These are phyloP conservation scores for Wasmannia auropunctata DNA, from an alignment of 1,140 invertebrate species.

Conservation along the genomic window DNA sequence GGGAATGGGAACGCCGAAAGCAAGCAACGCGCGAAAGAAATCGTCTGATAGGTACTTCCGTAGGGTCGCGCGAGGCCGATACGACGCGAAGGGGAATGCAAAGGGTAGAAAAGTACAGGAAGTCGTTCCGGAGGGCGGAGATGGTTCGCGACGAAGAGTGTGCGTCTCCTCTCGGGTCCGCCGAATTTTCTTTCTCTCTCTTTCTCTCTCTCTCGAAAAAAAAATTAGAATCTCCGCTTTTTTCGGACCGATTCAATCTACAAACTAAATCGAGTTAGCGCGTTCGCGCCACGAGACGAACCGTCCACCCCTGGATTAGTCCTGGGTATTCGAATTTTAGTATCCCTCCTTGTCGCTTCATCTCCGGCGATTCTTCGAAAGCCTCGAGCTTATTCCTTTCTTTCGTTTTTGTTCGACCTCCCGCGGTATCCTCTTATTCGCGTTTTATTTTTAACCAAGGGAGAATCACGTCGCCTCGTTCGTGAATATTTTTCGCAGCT, in stretches of 20 bases:
- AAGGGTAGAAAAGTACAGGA: slow-evolving; percentile 20
- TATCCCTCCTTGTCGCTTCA: slow-evolving; percentile 42
- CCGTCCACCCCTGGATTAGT: slow-evolving; percentile 62
- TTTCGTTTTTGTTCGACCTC: neutral
- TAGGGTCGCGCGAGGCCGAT: slow-evolving; percentile 58
- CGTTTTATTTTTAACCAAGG: slow-evolving; percentile 19
- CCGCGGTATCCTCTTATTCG: neutral
- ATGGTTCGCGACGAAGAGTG: slow-evolving; percentile 25
- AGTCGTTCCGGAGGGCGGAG: slow-evolving; percentile 44
- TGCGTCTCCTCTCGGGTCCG: slow-evolving; percentile 47
- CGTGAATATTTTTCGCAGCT: neutral
- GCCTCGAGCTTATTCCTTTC: neutral
- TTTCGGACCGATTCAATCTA: slow-evolving; percentile 68
- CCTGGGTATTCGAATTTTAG: slow-evolving; percentile 44
- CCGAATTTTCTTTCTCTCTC: slow-evolving; percentile 7
- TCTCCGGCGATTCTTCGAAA: slow-evolving; percentile 40
- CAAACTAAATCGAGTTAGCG: slow-evolving; percentile 69
- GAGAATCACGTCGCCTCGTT: slow-evolving; percentile 14
- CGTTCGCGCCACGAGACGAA: slow-evolving; percentile 55
- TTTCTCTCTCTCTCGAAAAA: too few species aligned
- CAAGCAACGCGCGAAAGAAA: slow-evolving; percentile 43
- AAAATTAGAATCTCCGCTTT: slow-evolving; percentile 71
- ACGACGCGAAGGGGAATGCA: neutral
- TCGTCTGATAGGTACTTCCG: slow-evolving; percentile 65
- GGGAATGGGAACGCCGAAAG: neutral